Evolutionary conservation across 2,888 invertebrate genomes (phyloP).

Genomic region (Meiosimyza decipiens): DNA sequence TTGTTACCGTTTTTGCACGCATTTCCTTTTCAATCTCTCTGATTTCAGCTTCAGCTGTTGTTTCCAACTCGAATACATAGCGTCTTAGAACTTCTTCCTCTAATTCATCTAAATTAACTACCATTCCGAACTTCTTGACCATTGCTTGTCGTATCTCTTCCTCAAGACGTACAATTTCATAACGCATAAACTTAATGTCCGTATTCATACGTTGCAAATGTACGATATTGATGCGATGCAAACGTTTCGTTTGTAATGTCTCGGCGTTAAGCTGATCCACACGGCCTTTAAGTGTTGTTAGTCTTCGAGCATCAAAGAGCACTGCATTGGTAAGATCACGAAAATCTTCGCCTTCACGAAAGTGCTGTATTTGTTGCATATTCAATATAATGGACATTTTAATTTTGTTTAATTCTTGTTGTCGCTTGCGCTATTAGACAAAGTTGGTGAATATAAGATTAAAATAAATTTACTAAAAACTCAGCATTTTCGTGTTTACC

Average conservation of each 20-base stretch:
- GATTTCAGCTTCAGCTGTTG: constrained; percentile 68
- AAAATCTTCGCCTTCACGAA: constrained; percentile 68
- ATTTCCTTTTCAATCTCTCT: constrained; percentile 67
- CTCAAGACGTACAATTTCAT: constrained; percentile 71
- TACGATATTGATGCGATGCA: constrained; percentile 75
- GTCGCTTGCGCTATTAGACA: constrained; percentile 69
- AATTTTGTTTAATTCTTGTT: constrained; percentile 82
- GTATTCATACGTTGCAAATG: constrained; percentile 78
- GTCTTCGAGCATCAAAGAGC: constrained; percentile 73
- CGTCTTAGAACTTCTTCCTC: constrained; percentile 71
- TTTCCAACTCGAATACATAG: constrained; percentile 70
- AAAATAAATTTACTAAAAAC: not conserved
- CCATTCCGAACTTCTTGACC: constrained; percentile 71
- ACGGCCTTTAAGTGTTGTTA: constrained; percentile 72
- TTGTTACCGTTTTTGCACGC: constrained; percentile 60
- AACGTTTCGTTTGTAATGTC: constrained; percentile 72
- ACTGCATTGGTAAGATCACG: constrained; percentile 68
- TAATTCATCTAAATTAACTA: constrained; percentile 69
- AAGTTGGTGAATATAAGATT: not conserved
- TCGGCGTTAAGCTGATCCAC: constrained; percentile 76
- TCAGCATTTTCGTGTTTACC: constrained; percentile 65
- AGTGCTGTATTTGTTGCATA: constrained; percentile 76
- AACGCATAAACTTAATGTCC: constrained; percentile 76
- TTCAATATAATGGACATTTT: constrained; percentile 76
- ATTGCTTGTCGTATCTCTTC: constrained; percentile 69